Evolutionary conservation across 2,888 invertebrate species (phyloP), one percentile per base, ranked within the genome.

Genomic region (Ametastegia equiseti): DNA sequence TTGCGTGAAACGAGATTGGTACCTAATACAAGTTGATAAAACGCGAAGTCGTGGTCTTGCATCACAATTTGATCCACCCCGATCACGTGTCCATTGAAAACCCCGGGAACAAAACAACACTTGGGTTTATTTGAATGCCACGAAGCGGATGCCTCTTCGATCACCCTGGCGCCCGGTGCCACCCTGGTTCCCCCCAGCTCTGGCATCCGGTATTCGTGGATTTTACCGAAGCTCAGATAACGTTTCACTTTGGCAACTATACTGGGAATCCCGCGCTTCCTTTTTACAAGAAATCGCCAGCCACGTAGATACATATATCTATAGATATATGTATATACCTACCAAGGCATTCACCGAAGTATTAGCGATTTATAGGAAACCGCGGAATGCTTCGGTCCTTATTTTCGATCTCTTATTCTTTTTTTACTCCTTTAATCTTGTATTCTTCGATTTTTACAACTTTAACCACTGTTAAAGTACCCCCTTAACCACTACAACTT

Each of bases 231-330:
- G 45, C 75, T 54, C 75, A 45, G 75, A 50, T 75, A 75, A 75
- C 75, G 54, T 75, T 75, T 75, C 75, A 75, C 75, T 75, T 75
- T 54, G 75, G 75, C n/a, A n/a, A n/a, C n/a, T n/a, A n/a, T n/a
- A n/a, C n/a, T 4, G 50, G 36, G 36, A 75, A 75, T 75, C 75
- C 75, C 45, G 54, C 54, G 75, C 36, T 75, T 54, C 54, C 75
- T 75, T 75, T 75, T 75, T 75, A 75, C 75, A 75, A 75, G 75
- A 75, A 75, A 36, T 71, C 71, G 71, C 27, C 11, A 71, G 30
- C 45, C 71, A 71, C 71, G 27, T n/a, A n/a, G n/a, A n/a, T n/a
- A n/a, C n/a, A n/a, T n/a, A n/a, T n/a, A n/a, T n/a, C n/a, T n/a
- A n/a, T n/a, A n/a, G n/a, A n/a, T n/a, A n/a, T n/a, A n/a, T n/a